Conservation (phyloP, 2,113 vertebrate genomes). For the Megalops atlanticus region DNA sequence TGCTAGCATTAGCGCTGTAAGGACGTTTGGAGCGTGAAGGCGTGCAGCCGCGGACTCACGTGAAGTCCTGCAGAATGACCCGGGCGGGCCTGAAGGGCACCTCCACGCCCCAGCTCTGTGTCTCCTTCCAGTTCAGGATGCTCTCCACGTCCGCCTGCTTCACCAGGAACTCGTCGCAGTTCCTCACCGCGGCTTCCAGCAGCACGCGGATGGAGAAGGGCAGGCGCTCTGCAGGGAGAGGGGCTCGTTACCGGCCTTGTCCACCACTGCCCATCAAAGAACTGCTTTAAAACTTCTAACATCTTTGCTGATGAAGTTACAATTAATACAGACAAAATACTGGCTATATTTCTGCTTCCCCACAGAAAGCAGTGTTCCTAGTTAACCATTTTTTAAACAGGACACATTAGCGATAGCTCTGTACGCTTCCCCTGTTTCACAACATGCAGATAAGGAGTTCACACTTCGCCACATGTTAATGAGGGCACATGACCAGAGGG, state of each 20-base stretch:
- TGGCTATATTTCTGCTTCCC: no score
- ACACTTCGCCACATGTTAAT: no score
- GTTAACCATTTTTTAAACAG: no score
- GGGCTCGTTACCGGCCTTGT: not conserved
- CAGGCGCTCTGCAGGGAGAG: constrained; percentile 68
- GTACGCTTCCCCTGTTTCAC: no score
- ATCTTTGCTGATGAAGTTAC: no score
- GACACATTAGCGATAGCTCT: no score
- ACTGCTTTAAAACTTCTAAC: no score
- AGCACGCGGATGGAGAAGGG: constrained; percentile 93
- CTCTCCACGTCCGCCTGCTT: constrained; percentile 88
- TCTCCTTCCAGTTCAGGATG: constrained; percentile 88
- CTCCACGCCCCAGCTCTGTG: constrained; percentile 85
- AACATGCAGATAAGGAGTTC: no score
- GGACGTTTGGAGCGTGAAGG: not conserved
- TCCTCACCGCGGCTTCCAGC: constrained; percentile 88
- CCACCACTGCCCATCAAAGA: not conserved
- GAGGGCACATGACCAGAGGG: no score
- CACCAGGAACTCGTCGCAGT: constrained; percentile 92
- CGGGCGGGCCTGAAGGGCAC: constrained; percentile 93
- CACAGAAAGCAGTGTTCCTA: no score
- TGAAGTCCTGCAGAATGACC: constrained; percentile 96
- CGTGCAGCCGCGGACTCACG: constrained; percentile 71
- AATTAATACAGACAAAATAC: no score
- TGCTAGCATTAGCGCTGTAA: no score